Base-by-base conservation (phyloP, 1,140 invertebrate species). In the Hylaeus anthracinus region DNA sequence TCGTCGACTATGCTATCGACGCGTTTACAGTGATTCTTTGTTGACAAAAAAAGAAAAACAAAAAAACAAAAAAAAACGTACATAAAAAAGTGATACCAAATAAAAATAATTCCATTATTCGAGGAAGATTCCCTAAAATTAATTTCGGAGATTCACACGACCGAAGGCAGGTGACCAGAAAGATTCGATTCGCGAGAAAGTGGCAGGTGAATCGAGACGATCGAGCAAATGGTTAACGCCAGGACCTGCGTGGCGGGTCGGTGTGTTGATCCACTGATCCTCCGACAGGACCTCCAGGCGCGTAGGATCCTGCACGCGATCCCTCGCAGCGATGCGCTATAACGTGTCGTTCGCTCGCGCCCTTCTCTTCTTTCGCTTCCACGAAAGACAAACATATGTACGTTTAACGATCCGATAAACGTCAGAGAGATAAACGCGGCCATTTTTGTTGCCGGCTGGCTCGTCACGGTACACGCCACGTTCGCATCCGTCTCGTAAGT, bases 271-370 rank as follows among this genome's bases (percentile, higher is more conserved):
- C 79, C 83, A 70, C 60, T 66, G 83, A 86, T 85, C 79, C 73
- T 84, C 41, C 66, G 85, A 85, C 85, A 81, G 82, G 85, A 86
- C 85, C 85, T 85, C 83, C 85, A 86, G 63, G 83, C 71, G 79
- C 66, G 85, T 58, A 78, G 71, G 74, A 81, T 85, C 75, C 70
- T 75, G 80, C 85, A 86, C 85, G 85, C 85, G 79, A 86, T 86
- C 81, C 69, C 55, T 76, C 67, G 79, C 73, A 63, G 83, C 84
- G 78, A 85, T 84, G 75, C 82, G n/a, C 56, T 67, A 83, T 83
- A 80, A 83, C 66, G 75, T 82, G 81, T 81, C 79, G 77, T 65
- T 61, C 67, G 37, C 72, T 74, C 63, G 55, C 70, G 63, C 39
- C 51, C 76, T 75, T 63, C 73, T 65, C 72, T 71, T 67, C 70